These are phyloP conservation scores for Caenorhabditis afra DNA, from an alignment of 2,888 invertebrate genomes.

Conservation along the genomic window DNA sequence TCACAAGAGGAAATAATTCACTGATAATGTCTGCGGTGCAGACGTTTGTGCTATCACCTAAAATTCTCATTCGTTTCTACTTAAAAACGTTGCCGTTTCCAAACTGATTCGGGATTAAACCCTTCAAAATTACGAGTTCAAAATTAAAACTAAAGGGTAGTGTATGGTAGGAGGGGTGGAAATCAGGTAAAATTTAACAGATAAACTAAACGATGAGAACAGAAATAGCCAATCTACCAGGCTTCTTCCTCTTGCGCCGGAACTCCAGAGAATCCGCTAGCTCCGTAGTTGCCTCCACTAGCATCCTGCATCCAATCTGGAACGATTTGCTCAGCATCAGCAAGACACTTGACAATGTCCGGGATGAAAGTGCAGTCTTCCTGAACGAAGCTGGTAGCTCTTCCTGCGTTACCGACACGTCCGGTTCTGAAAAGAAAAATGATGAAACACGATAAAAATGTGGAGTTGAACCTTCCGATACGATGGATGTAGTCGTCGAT, in stretches of 20 bases:
- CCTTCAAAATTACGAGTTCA: background rate
- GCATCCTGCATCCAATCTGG: conserved; percentile 45
- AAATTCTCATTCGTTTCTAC: conserved; percentile 17
- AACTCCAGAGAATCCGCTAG: conserved; percentile 8
- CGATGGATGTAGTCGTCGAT: conserved; percentile 83
- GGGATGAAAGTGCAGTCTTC: conserved; percentile 84
- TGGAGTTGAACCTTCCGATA: conserved; percentile 81
- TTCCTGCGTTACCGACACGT: conserved; percentile 82
- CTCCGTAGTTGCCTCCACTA: conserved; percentile 13
- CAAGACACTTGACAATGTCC: conserved; percentile 33
- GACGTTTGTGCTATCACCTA: conserved; percentile 5
- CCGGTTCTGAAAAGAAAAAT: conserved; percentile 80
- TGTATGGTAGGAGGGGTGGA: background rate
- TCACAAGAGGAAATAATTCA: conserved; percentile 31
- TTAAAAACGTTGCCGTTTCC: conserved; percentile 11
- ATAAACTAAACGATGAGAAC: background rate
- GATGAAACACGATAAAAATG: no score
- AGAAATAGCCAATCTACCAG: conserved; percentile 17
- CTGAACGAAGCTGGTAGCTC: conserved; percentile 84
- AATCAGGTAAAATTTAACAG: conserved; percentile 27
- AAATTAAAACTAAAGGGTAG: background rate
- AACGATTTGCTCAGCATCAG: conserved; percentile 53
- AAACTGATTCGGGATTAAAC: background rate
- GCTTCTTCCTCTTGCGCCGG: conserved; percentile 23
- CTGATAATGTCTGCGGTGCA: conserved; percentile 25